A percentile compares a stretch with the other conserved stretches of the same genome.
phyloP scores from a whole-genome alignment of 1,140 invertebrate genomes.

The Lasaia peninsularis region DNA sequence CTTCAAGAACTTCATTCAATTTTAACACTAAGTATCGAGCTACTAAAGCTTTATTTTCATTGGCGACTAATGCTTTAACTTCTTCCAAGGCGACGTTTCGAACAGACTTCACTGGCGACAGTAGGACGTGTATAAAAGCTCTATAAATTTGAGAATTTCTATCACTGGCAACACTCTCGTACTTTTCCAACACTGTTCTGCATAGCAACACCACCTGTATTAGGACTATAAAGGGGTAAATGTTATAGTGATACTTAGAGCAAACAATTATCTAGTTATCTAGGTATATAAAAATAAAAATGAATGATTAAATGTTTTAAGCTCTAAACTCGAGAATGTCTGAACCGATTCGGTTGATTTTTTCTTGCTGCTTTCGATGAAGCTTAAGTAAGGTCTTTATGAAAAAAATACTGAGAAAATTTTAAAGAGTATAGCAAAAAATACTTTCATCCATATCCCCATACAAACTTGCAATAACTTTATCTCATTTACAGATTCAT shows the following conservation, averaged over 20 bases:
- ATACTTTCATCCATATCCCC: no score
- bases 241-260: constrained; percentile 54
- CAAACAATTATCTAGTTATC: constrained; percentile 15
- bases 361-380: no score
- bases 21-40: constrained; percentile 54
- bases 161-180: constrained; percentile 50
- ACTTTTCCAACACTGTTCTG: constrained; percentile 64
- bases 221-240: constrained; percentile 75
- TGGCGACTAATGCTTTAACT: constrained; percentile 44
- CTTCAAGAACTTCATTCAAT: constrained; percentile 62
- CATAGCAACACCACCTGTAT: constrained; percentile 69
- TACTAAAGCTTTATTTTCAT: constrained; percentile 39
- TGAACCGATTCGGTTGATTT: no score
- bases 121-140: constrained; percentile 50
- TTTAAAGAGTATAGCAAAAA: no score
- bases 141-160: constrained; percentile 48
- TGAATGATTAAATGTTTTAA: no score
- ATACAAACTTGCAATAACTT: no score
- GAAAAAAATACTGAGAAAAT: no score
- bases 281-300: no score
- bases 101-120: constrained; percentile 52
- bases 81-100: constrained; percentile 42
- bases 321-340: no score
- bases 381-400: no score
- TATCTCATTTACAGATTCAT: no score